Percentiles rank a stretch among this genome's conserved stretches.
phyloP scores from a whole-genome alignment of 2,113 vertebrate genomes.

The Ivindomyrus marchei region DNA sequence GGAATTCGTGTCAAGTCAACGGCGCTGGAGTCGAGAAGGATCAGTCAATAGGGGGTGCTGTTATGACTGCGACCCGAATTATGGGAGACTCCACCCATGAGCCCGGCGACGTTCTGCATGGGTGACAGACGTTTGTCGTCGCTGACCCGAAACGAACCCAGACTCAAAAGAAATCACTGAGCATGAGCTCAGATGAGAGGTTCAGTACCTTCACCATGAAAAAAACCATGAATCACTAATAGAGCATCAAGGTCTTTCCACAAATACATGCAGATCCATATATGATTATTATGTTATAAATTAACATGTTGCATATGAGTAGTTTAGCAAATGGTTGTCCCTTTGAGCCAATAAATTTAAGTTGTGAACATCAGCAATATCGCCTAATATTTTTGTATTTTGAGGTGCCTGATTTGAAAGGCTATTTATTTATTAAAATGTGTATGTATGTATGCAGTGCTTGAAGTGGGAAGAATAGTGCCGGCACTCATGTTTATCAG shows the following conservation, averaged over 20 bases:
- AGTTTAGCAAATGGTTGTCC: background rate
- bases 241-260: background rate
- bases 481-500: too few species aligned
- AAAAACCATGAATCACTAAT: background rate
- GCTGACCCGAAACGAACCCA: background rate
- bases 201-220: background rate
- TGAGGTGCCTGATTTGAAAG: too few species aligned
- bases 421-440: too few species aligned
- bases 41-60: background rate
- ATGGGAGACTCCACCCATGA: background rate
- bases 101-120: background rate
- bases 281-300: background rate
- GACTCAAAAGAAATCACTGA: background rate
- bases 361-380: background rate
- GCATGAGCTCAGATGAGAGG: background rate
- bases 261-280: background rate
- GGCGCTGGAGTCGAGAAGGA: background rate
- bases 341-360: background rate
- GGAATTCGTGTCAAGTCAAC: conserved; percentile 2
- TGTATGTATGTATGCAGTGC: too few species aligned
- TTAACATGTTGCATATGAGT: background rate
- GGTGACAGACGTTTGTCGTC: background rate
- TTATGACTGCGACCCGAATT: background rate
- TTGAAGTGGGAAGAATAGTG: too few species aligned
- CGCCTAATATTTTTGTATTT: too few species aligned